phyloP scores from a whole-genome alignment of 2,888 invertebrate genomes.

The Torymus tubicola region DNA sequence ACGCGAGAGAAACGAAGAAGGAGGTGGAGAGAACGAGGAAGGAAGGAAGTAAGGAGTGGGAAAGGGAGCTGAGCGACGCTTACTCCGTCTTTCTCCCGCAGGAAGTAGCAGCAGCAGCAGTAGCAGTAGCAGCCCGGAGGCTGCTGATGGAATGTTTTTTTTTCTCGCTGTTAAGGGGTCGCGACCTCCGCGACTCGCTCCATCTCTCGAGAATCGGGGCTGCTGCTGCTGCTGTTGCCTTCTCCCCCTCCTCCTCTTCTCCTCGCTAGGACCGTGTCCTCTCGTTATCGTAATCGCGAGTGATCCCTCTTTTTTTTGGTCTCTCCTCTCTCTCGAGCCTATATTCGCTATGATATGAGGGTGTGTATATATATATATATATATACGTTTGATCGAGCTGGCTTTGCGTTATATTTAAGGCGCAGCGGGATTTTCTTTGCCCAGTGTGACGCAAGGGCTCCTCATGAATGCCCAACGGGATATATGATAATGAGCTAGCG shows the following conservation, averaged over 20 bases:
- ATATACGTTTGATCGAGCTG: too few relatives aligned
- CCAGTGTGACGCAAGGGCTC: too few relatives aligned
- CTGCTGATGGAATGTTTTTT: slow-evolving; percentile 37
- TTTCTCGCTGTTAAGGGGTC: background rate
- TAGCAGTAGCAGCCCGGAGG: slow-evolving; percentile 23
- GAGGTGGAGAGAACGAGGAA: slow-evolving; percentile 46
- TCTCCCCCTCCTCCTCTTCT: background rate
- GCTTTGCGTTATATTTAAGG: slow-evolving; percentile 47
- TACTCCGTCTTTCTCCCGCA: background rate
- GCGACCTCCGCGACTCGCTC: background rate
- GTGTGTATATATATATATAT: too few relatives aligned
- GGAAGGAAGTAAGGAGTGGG: slow-evolving; percentile 56
- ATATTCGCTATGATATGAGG: too few relatives aligned
- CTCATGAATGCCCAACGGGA: slow-evolving; percentile 31
- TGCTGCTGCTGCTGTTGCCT: too few relatives aligned
- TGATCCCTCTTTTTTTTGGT: slow-evolving; percentile 54
- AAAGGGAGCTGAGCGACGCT: too few relatives aligned
- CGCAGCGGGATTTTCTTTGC: background rate
- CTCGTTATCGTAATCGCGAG: slow-evolving; percentile 65
- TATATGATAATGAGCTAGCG: slow-evolving; percentile 9
- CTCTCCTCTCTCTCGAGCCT: too few relatives aligned
- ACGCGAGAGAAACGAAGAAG: slow-evolving; percentile 50
- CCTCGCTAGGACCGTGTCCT: background rate
- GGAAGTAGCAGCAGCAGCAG: slow-evolving; percentile 41
- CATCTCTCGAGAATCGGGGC: slow-evolving; percentile 5